Percentiles rank a stretch among this genome's conserved stretches.
These are phyloP conservation scores for Amblyornis subalaris DNA, from an alignment of 2,113 vertebrate species.

Conservation along the genomic window DNA sequence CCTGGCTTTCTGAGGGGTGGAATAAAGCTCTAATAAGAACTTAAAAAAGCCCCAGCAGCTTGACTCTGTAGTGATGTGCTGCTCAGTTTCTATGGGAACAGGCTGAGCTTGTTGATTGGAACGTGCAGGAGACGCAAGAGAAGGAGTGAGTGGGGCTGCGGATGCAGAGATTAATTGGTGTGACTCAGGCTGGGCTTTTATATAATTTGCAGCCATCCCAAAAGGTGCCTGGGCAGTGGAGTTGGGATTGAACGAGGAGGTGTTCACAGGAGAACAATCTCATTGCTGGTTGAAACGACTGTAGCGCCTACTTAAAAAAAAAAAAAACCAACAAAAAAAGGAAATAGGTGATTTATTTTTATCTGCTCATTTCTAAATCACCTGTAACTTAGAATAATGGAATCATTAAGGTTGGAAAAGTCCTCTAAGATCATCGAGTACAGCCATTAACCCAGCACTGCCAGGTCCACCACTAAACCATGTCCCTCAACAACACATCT, in stretches of 20 bases:
- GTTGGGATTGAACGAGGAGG: background rate
- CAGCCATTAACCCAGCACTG: background rate
- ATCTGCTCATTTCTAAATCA: background rate
- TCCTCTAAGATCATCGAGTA: background rate
- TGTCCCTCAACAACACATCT: background rate
- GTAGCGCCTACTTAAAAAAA: background rate
- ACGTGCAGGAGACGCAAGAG: background rate
- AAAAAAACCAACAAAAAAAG: no score
- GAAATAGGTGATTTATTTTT: background rate
- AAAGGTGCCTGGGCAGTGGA: background rate
- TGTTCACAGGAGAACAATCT: background rate
- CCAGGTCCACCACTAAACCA: background rate
- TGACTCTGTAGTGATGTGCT: background rate
- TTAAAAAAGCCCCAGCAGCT: background rate
- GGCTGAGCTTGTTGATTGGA: slow-evolving; percentile 27
- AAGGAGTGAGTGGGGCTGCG: background rate
- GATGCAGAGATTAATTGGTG: slow-evolving; percentile 53
- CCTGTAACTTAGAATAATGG: background rate
- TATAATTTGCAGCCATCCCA: slow-evolving; percentile 18
- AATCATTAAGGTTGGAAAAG: background rate
- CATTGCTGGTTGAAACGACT: background rate
- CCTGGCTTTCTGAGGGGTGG: background rate
- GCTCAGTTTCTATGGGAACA: slow-evolving; percentile 63
- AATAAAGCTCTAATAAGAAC: background rate
- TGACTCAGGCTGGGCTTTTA: slow-evolving; percentile 47